Evolutionary conservation across 2,113 vertebrate species (phyloP), one percentile per base, ranked within the genome.

Genomic region (Paradoxurus hermaphroditus): DNA sequence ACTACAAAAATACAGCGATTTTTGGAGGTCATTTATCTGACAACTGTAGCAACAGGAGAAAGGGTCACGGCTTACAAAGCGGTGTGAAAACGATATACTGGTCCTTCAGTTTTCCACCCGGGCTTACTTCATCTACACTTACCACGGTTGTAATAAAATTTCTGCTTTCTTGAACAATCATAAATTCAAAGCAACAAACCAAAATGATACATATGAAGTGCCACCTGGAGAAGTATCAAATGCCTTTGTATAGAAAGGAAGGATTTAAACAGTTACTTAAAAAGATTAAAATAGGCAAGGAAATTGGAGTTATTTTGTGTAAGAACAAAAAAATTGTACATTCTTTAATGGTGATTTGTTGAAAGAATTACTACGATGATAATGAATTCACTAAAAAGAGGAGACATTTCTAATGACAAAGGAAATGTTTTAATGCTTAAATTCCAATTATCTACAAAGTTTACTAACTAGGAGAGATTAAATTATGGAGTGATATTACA

Each of bases 161-260:
- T 72, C 56, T 83, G 36, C 18, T 87, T 96, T 94, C 34, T 49
- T 79, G 46, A 84, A 62, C n/a, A 93, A 77, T 65, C 34, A 81
- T 49, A 77, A 62, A 49, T 91, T 88, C 44, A 95, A 94, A 79
- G 41, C n/a, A 95, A 13, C 72, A 77, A 88, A 89, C 51, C 41
- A 93, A 96, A 95, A 78, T 82, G 51, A 77, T 9, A 95, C 83
- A 92, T 68, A 27, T 73, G 36, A 84, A 68, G 49, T 83, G 51
- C n/a, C 46, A 63, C 75, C 83, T 65, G 56, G 70, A 4, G 34
- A 4, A 70, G 56, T 75, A 83, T 34, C 65, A 95, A 95, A 90
- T 72, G 73, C 5, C 63, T 95, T 95, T 91, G 36, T 63, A 70
- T 7, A 95, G 44, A 93, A 93, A 82, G 46, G 87, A 84, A 72